These are phyloP conservation scores for Enteromius mattozi DNA, from an alignment of 2,797 vertebrate genomes.

Conservation along the genomic window DNA sequence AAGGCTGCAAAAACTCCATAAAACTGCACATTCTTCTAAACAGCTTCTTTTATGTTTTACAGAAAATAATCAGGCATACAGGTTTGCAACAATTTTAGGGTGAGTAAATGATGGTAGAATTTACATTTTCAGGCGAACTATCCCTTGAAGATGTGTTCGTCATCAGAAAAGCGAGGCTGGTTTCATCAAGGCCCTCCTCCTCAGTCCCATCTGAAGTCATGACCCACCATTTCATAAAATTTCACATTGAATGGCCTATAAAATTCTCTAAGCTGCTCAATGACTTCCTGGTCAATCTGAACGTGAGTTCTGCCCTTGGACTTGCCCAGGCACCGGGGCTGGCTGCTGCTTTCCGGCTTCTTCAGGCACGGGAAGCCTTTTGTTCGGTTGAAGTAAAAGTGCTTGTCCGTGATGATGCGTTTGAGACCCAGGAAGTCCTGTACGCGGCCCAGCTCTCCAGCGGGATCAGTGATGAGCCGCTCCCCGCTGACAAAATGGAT, in stretches of 20 bases:
- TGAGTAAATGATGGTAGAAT: conserved; percentile 1
- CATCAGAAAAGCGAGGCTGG: conserved; percentile 50
- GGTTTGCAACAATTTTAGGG: neutral
- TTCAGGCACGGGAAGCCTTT: conserved; percentile 98
- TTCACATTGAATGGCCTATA: conserved; percentile 95
- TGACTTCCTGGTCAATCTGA: conserved; percentile 93
- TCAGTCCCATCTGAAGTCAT: conserved; percentile 96
- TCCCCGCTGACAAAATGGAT: conserved; percentile 97
- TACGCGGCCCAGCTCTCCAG: conserved; percentile 92
- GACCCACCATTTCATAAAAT: conserved; percentile 96
- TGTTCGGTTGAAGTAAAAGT: conserved; percentile 99
- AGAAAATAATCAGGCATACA: neutral
- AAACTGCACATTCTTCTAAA: neutral
- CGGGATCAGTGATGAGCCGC: conserved; percentile 92
- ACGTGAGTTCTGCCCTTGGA: conserved; percentile 97
- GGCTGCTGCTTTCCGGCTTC: conserved; percentile 86
- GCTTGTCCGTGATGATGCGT: conserved; percentile 92
- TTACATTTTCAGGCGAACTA: neutral
- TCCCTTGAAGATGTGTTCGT: neutral
- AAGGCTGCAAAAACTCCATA: neutral
- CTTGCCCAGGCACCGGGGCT: conserved; percentile 94
- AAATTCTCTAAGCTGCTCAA: conserved; percentile 95
- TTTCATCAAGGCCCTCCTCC: conserved; percentile 46
- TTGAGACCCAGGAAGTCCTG: conserved; percentile 97
- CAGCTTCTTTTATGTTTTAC: neutral